Base-by-base conservation (phyloP, 2,797 vertebrate genomes). In the Anolis apletophallus region DNA sequence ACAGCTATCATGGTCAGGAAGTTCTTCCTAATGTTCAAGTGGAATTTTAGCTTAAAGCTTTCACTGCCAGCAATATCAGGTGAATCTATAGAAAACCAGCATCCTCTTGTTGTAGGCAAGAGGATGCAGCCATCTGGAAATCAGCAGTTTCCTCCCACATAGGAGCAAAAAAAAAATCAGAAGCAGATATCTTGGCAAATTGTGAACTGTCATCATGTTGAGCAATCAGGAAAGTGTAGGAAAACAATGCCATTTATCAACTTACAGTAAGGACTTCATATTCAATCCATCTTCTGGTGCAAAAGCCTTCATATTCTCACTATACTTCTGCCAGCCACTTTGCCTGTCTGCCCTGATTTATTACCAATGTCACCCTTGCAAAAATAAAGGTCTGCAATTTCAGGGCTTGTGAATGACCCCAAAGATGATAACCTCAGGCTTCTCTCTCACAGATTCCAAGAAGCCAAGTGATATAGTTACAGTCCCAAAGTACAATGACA, bases 401-500 rank as follows among this genome's bases (percentile, higher is more conserved):
- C 86, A 89, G 64, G 78, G 85, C 57, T 91, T 89, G 79, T 74
- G 76, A 91, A 92, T 91, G 91, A 91, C 93, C 77, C 21, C 14
- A 84, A 16, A 59, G 76, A 88, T 81, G 95, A 95, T 95, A 96
- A 96, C 94, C 92, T 93, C 68, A 71, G 72, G 52, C 88, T 87
- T 83, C 85, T 1, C 85, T 1, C 83, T 86, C 87, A 36, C 85
- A 86, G 78, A 59, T 91, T 92, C 86, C 86, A 88, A 88, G 79
- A 86, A 89, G 52, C 78, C 36, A 34, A 91, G 83, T 85, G 91
- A 89, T 91, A 10, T 79, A 94, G 89, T 92, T 73, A 40, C 17
- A 73, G 71, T 23, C 68, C 80, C 55, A 78, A 90, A 96, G 92
- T 64, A 97, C 96, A 97, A 97, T 96, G 93, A 94, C 96, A 97